These are phyloP conservation scores for Chaetura pelagica DNA, from an alignment of 2,113 vertebrate genomes.

Conservation along the genomic window DNA sequence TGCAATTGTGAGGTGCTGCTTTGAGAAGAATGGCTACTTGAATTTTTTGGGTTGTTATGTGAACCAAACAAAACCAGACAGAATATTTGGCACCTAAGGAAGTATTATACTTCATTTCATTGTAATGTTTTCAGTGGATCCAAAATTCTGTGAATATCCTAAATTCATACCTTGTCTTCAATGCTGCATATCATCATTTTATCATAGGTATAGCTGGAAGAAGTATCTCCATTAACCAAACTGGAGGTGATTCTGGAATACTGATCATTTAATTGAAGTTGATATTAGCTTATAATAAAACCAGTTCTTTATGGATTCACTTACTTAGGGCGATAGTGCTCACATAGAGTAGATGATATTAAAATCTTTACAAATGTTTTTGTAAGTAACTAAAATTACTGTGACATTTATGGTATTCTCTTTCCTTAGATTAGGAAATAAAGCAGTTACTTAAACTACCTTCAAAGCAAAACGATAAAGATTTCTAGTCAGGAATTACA, in stretches of 20 bases:
- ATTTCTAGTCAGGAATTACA: background rate
- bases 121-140: background rate
- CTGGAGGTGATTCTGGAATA: background rate
- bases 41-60: background rate
- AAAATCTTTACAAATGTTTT: conserved; percentile 48
- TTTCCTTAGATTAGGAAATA: conserved; percentile 7
- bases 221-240: background rate
- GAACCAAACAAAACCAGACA: conserved; percentile 11
- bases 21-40: background rate
- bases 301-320: conserved; percentile 30
- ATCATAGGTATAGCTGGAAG: background rate
- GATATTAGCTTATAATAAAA: conserved; percentile 31
- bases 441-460: conserved; percentile 4
- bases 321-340: background rate
- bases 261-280: background rate
- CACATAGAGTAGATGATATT: background rate
- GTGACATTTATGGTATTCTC: conserved; percentile 16
- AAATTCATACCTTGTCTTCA: background rate
- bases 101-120: background rate
- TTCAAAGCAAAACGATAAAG: background rate
- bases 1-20: background rate
- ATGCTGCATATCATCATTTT: background rate
- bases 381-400: conserved; percentile 33
- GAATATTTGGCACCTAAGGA: background rate
- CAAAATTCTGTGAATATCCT: background rate